Conservation (phyloP, 2,113 vertebrate species). For the Genyomyrus donnyi region DNA sequence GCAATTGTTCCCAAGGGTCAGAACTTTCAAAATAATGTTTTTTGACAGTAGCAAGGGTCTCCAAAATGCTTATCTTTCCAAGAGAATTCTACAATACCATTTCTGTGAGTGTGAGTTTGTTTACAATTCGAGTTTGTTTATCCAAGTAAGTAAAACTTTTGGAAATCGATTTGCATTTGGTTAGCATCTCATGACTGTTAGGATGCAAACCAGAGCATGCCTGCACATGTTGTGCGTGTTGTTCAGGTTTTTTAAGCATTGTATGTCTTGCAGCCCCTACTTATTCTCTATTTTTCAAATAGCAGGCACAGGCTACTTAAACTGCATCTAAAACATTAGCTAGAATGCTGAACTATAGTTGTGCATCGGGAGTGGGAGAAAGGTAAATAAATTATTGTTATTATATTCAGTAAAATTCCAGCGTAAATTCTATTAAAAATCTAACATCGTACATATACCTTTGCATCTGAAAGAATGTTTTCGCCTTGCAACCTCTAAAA, state of each 20-base stretch:
- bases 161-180: neutral
- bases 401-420: neutral
- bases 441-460: neutral
- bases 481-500: neutral
- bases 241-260: neutral
- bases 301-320: neutral
- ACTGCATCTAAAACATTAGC: neutral
- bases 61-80: neutral
- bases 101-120: neutral
- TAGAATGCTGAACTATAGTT: neutral
- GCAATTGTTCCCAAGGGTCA: neutral
- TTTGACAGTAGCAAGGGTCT: neutral
- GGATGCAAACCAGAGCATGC: neutral
- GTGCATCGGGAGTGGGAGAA: neutral
- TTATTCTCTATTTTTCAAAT: neutral
- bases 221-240: neutral
- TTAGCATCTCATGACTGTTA: neutral
- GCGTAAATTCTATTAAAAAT: neutral
- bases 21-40: neutral
- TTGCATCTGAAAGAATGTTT: neutral
- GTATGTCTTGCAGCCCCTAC: neutral
- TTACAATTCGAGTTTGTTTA: neutral
- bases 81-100: neutral
- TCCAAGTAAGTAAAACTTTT: neutral
- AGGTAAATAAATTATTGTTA: neutral